These are phyloP conservation scores for Drosophila melanogaster DNA, from an alignment of 1,140 invertebrate genomes.

Conservation along the genomic window Release_6_plus_ISO1_MT NC_004354.4:11034501-11035000, in stretches of 20 bases:
- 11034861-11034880: constrained; percentile 45
- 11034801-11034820: constrained; percentile 11
- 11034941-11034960: neutral
- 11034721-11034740: too few species aligned
- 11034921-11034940: neutral
- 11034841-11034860: neutral
- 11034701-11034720: too few species aligned
- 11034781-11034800: constrained; percentile 24
- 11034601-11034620: too few species aligned
- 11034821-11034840: constrained; percentile 31
- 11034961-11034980: constrained; percentile 1
- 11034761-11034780: too few species aligned
- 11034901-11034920: constrained; percentile 33
- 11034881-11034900: constrained; percentile 70
- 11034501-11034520: constrained; percentile 2
- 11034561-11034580: too few species aligned
- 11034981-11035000: constrained; percentile 8
- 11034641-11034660: too few species aligned
- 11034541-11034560: too few species aligned
- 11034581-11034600: neutral
- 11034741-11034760: neutral
- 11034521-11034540: too few species aligned
- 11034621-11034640: too few species aligned
- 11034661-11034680: too few species aligned
- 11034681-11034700: too few species aligned